phyloP scores from a whole-genome alignment of 1,140 invertebrate genomes.

The Atta colombica region DNA sequence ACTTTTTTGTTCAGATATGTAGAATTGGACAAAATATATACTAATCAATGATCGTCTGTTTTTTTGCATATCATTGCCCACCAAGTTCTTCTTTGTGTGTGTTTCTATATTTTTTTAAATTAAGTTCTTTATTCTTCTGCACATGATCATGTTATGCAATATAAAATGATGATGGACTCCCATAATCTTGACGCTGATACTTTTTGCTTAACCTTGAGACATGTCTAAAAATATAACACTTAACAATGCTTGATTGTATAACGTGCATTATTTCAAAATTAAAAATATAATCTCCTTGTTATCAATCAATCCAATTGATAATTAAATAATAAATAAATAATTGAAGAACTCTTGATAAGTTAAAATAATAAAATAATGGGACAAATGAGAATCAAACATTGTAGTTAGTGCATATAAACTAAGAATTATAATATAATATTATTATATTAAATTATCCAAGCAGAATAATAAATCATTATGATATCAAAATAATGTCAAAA shows the following conservation, averaged over 20 bases:
- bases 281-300: neutral
- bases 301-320: neutral
- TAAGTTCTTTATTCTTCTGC: neutral
- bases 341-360: too few species aligned
- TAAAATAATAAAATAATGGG: too few species aligned
- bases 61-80: neutral
- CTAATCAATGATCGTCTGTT: neutral
- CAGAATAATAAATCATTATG: too few species aligned
- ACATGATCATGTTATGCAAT: neutral
- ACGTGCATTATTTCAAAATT: neutral
- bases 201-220: slow-evolving; percentile 9
- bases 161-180: neutral
- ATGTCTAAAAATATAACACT: slow-evolving; percentile 19
- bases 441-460: too few species aligned
- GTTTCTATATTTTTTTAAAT: neutral
- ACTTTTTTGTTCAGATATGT: neutral
- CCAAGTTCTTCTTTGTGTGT: neutral
- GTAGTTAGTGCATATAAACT: too few species aligned
- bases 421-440: too few species aligned
- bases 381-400: too few species aligned
- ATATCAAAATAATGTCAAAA: too few species aligned
- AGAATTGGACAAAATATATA: neutral
- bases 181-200: neutral
- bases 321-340: too few species aligned
- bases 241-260: neutral